Percentiles rank a stretch among this genome's conserved stretches.
Conservation (phyloP, 2,888 invertebrate species). For the Melipona beecheii region DNA sequence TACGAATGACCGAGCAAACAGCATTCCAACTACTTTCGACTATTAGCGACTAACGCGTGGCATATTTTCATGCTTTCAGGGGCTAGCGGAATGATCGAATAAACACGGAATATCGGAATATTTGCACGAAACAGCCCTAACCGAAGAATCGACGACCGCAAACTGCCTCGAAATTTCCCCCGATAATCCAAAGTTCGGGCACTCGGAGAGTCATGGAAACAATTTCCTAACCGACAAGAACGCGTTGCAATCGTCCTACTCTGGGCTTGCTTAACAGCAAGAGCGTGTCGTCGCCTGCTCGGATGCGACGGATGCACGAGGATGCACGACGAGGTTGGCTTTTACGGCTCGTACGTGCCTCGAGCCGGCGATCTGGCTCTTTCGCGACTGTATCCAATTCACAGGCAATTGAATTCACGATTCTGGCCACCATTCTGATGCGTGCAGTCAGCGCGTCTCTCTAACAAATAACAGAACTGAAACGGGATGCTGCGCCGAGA, state of each 20-base stretch:
- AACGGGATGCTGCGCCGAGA: conserved; percentile 7
- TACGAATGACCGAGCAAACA: not conserved
- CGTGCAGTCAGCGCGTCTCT: conserved; percentile 50
- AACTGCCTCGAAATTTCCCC: not conserved
- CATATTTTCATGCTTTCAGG: not conserved
- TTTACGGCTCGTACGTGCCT: conserved; percentile 67
- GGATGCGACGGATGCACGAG: conserved; percentile 45
- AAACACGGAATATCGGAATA: no score
- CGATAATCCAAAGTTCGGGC: not conserved
- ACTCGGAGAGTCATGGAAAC: not conserved
- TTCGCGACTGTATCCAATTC: conserved; percentile 76
- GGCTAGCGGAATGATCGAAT: no score
- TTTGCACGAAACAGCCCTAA: no score
- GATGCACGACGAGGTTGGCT: conserved; percentile 36
- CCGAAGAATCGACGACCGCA: no score
- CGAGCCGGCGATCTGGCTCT: conserved; percentile 54
- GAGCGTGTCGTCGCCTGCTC: conserved; percentile 48
- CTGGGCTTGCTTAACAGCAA: not conserved
- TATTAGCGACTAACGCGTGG: not conserved
- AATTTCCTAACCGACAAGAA: not conserved
- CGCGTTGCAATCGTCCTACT: not conserved
- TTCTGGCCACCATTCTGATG: conserved; percentile 79
- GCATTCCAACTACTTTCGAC: no score
- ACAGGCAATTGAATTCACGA: conserved; percentile 82
- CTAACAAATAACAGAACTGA: conserved; percentile 27